These are phyloP conservation scores for Plebejus argus DNA, from an alignment of 2,888 invertebrate genomes.

Conservation along the genomic window DNA sequence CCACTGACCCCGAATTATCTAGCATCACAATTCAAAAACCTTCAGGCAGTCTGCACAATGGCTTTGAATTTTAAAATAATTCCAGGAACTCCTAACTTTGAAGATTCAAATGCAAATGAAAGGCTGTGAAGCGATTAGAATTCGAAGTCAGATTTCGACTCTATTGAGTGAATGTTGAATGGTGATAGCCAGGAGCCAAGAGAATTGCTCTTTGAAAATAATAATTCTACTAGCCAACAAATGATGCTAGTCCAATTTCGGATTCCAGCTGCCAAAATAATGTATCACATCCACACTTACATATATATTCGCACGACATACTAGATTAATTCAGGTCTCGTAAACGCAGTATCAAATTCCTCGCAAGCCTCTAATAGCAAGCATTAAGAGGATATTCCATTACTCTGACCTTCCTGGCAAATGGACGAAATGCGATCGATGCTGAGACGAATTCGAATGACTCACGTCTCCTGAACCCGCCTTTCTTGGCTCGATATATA, in stretches of 20 bases:
- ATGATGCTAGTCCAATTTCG: background rate
- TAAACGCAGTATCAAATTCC: constrained; percentile 37
- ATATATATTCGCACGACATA: background rate
- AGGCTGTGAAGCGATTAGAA: background rate
- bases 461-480: constrained; percentile 69
- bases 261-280: background rate
- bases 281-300: constrained; percentile 2
- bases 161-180: constrained; percentile 7
- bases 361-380: constrained; percentile 44
- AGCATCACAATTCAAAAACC: constrained; percentile 15
- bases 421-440: constrained; percentile 69
- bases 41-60: background rate
- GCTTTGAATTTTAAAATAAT: constrained; percentile 18
- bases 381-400: constrained; percentile 57
- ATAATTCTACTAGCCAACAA: background rate
- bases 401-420: constrained; percentile 58
- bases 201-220: background rate
- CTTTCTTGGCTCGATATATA: constrained; percentile 69
- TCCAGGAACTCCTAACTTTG: constrained; percentile 2
- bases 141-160: background rate
- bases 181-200: background rate
- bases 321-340: background rate
- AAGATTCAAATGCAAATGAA: constrained; percentile 2
- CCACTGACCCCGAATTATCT: constrained; percentile 1
- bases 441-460: constrained; percentile 66